phyloP scores from a whole-genome alignment of 2,888 invertebrate genomes.

The Drosophila multiciliata region DNA sequence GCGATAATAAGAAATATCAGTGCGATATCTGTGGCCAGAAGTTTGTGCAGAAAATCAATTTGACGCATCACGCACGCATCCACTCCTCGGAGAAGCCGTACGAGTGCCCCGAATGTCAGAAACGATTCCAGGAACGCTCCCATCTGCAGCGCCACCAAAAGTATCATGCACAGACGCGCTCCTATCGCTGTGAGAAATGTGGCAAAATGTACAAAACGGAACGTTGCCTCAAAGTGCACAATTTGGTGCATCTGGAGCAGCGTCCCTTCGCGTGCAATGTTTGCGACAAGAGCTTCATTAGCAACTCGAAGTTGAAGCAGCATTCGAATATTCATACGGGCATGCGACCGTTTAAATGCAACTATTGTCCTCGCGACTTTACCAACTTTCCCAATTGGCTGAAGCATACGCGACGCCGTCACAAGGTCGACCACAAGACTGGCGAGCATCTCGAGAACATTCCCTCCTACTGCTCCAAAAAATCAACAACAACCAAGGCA shows the following conservation, averaged over 20 bases:
- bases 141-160: constrained; percentile 85
- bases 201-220: constrained; percentile 86
- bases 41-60: constrained; percentile 85
- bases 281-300: constrained; percentile 87
- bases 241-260: constrained; percentile 86
- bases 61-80: constrained; percentile 84
- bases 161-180: constrained; percentile 84
- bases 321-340: constrained; percentile 87
- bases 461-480: constrained; percentile 84
- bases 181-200: constrained; percentile 84
- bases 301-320: constrained; percentile 87
- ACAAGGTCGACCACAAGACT: constrained; percentile 86
- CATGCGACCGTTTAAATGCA: constrained; percentile 87
- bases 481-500: constrained; percentile 77
- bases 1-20: constrained; percentile 84
- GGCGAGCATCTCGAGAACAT: constrained; percentile 84
- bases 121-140: constrained; percentile 84
- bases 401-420: constrained; percentile 87
- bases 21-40: constrained; percentile 85
- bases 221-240: constrained; percentile 87
- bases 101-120: constrained; percentile 84
- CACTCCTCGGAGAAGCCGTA: constrained; percentile 84
- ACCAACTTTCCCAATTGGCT: constrained; percentile 88
- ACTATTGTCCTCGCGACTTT: constrained; percentile 87
- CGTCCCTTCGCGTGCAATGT: constrained; percentile 86